Conservation (phyloP, 2,113 vertebrate species). For the Vimba vimba region DNA sequence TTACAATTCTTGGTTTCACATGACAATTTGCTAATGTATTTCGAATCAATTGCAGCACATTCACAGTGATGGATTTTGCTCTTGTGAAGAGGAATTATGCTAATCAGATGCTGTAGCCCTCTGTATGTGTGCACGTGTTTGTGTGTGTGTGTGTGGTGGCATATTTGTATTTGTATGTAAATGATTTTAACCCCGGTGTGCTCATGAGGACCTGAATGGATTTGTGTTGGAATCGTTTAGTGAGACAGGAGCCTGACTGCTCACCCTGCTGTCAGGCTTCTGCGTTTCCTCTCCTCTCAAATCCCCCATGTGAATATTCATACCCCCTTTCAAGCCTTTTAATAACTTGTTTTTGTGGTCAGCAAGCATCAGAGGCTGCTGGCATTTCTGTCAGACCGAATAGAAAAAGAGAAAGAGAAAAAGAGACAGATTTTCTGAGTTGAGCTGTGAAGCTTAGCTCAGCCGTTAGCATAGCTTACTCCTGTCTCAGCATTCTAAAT, state of each 20-base stretch:
- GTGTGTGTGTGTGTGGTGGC: slow-evolving; percentile 40
- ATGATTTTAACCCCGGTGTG: slow-evolving; percentile 74
- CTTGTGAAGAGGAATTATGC: slow-evolving; percentile 27
- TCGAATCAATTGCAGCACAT: slow-evolving; percentile 27
- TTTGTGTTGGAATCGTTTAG: slow-evolving; percentile 72
- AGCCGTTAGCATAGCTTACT: slow-evolving; percentile 1
- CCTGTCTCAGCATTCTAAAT: background rate
- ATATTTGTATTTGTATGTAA: slow-evolving; percentile 79
- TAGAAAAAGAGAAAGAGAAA: background rate
- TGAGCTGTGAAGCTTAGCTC: slow-evolving; percentile 4
- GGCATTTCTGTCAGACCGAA: slow-evolving; percentile 1
- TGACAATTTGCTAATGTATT: slow-evolving; percentile 43
- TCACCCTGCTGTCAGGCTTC: slow-evolving; percentile 54
- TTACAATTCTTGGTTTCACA: slow-evolving; percentile 13
- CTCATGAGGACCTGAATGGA: slow-evolving; percentile 70
- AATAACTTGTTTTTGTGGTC: slow-evolving; percentile 42
- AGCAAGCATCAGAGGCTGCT: slow-evolving; percentile 38
- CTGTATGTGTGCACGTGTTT: background rate
- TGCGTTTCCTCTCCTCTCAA: slow-evolving; percentile 58
- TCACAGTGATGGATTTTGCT: slow-evolving; percentile 28
- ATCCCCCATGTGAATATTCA: slow-evolving; percentile 47
- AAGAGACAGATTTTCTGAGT: background rate
- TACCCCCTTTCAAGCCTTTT: slow-evolving; percentile 30
- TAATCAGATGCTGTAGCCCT: background rate
- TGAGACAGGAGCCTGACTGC: slow-evolving; percentile 58